Percentiles rank a stretch among this genome's conserved stretches.
Conservation (phyloP, 2,113 vertebrate genomes). For the Paramisgurnus dabryanus region DNA sequence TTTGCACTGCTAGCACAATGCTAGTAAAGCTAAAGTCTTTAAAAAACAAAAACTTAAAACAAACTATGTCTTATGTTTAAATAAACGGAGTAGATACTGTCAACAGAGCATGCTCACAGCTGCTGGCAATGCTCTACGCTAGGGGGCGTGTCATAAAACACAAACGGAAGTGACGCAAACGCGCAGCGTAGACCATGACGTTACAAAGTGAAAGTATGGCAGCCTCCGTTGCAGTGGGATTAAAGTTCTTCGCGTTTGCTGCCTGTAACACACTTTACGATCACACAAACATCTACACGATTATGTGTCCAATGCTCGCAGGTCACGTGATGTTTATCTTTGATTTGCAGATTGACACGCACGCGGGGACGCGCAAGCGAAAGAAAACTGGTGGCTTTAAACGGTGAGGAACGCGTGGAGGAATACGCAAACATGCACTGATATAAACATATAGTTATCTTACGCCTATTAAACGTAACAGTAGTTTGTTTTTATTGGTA, state of each 20-base stretch:
- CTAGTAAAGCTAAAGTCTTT: too few species aligned
- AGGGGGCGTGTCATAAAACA: background rate
- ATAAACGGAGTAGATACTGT: too few species aligned
- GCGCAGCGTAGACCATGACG: background rate
- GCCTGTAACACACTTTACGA: conserved; percentile 73
- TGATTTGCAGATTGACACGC: conserved; percentile 72
- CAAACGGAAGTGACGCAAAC: background rate
- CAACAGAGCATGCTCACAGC: too few species aligned
- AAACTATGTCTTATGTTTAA: too few species aligned
- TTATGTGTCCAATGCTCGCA: conserved; percentile 57
- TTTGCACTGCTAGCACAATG: too few species aligned
- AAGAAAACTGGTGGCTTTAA: conserved; percentile 45
- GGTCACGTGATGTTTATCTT: conserved; percentile 73
- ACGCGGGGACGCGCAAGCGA: conserved; percentile 41
- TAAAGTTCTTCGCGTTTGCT: conserved; percentile 68
- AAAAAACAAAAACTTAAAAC: too few species aligned
- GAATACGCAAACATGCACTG: background rate
- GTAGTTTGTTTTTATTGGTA: too few species aligned
- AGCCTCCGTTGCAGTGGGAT: conserved; percentile 63
- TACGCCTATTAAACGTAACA: too few species aligned
- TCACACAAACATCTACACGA: conserved; percentile 69
- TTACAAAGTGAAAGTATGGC: conserved; percentile 66
- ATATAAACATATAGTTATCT: background rate
- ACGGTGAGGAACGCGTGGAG: conserved; percentile 50
- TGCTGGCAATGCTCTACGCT: background rate